phyloP scores from a whole-genome alignment of 2,888 invertebrate species.

The Hecatera dysodea region DNA sequence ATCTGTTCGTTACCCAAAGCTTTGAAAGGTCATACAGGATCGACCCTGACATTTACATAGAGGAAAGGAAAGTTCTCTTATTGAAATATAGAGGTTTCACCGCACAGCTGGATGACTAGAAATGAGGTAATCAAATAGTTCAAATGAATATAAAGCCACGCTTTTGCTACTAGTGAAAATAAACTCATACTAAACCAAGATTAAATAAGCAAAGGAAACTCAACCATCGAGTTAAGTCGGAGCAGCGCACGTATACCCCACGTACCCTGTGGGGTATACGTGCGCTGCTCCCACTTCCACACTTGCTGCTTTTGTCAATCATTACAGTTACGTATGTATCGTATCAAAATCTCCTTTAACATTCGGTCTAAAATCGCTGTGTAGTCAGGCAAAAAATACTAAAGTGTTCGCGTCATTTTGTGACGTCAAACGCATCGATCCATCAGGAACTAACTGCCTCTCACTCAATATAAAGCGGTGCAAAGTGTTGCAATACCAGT shows the following conservation, averaged over 20 bases:
- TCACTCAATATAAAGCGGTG: slow-evolving; percentile 47
- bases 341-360: slow-evolving; percentile 37
- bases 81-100: slow-evolving; percentile 39
- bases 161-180: slow-evolving; percentile 24
- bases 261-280: too few relatives aligned
- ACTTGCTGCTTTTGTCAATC: slow-evolving; percentile 34
- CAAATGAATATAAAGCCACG: slow-evolving; percentile 26
- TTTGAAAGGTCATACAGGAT: slow-evolving; percentile 42
- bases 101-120: slow-evolving; percentile 21
- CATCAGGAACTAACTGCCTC: slow-evolving; percentile 51
- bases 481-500: slow-evolving; percentile 52
- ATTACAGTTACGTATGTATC: slow-evolving; percentile 28
- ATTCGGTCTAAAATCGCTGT: slow-evolving; percentile 35
- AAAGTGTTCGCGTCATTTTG: slow-evolving; percentile 63
- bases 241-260: slow-evolving; percentile 18
- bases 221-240: slow-evolving; percentile 24
- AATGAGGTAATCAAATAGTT: slow-evolving; percentile 30
- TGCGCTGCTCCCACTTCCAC: too few relatives aligned
- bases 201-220: slow-evolving; percentile 13
- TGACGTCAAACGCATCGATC: slow-evolving; percentile 74
- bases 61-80: slow-evolving; percentile 50
- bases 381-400: slow-evolving; percentile 47
- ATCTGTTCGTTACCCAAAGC: slow-evolving; percentile 56
- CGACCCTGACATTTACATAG: slow-evolving; percentile 44
- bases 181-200: slow-evolving; percentile 8